phyloP scores from a whole-genome alignment of 2,888 invertebrate genomes.

The Scrobipalpa costella region DNA sequence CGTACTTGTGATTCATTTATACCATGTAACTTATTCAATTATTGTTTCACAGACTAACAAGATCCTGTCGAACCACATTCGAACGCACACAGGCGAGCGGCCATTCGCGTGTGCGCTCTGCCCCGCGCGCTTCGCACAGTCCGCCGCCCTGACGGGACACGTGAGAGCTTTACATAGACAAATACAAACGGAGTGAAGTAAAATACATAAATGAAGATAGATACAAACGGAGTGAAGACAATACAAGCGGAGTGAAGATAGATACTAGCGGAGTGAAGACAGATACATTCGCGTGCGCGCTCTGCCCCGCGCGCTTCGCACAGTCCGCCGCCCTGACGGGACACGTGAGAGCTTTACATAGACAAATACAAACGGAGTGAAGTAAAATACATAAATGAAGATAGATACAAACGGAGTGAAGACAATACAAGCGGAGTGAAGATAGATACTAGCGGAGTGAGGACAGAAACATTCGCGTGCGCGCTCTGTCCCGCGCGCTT shows the following conservation, averaged over 20 bases:
- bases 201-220: too few species aligned
- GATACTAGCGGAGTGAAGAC: too few species aligned
- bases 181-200: too few species aligned
- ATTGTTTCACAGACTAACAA: constrained; percentile 33
- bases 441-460: too few species aligned
- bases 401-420: too few species aligned
- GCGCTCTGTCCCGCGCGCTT: constrained; percentile 37
- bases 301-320: constrained; percentile 37
- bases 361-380: too few species aligned
- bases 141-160: neutral
- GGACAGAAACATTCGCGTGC: too few species aligned
- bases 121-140: constrained; percentile 37
- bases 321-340: constrained; percentile 24
- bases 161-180: neutral
- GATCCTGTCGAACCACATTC: constrained; percentile 42
- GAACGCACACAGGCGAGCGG: constrained; percentile 51
- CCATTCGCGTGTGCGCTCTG: constrained; percentile 41
- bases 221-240: too few species aligned
- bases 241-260: too few species aligned
- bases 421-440: too few species aligned
- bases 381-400: too few species aligned
- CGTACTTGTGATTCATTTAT: neutral
- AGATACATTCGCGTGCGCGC: too few species aligned
- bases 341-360: neutral
- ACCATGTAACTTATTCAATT: neutral